These are phyloP conservation scores for Drosophila nikananu DNA, from an alignment of 1,140 invertebrate species.

Conservation along the genomic window DNA sequence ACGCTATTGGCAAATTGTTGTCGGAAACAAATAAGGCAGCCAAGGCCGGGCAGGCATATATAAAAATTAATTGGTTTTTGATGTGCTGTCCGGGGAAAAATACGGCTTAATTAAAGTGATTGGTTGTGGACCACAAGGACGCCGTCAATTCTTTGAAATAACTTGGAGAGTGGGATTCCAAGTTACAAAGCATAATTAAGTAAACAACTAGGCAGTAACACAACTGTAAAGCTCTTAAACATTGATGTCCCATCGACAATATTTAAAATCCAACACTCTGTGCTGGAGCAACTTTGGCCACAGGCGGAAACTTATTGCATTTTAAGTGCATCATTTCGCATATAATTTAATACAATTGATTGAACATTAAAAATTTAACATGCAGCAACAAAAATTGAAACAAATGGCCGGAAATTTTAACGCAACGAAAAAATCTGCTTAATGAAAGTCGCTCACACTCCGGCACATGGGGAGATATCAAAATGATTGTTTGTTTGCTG, in stretches of 20 bases:
- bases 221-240: too few species aligned
- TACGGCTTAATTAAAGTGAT: slow-evolving; percentile 37
- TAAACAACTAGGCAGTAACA: too few species aligned
- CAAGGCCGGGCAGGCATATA: slow-evolving; percentile 28
- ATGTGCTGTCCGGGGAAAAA: slow-evolving; percentile 38
- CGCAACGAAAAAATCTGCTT: slow-evolving; percentile 18
- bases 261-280: slow-evolving; percentile 2
- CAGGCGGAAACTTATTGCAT: slow-evolving; percentile 28
- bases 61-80: slow-evolving; percentile 80
- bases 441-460: slow-evolving; percentile 52
- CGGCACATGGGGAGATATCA: slow-evolving; percentile 19
- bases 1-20: slow-evolving; percentile 46
- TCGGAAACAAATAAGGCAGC: slow-evolving; percentile 15
- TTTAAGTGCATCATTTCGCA: slow-evolving; percentile 57
- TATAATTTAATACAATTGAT: slow-evolving; percentile 73
- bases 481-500: slow-evolving; percentile 45
- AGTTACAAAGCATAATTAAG: neutral
- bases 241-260: neutral
- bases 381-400: slow-evolving; percentile 39
- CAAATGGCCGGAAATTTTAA: slow-evolving; percentile 66
- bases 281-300: neutral
- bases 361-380: slow-evolving; percentile 60
- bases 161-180: neutral
- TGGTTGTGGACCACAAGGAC: slow-evolving; percentile 5
- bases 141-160: neutral